Conservation (phyloP, 2,113 vertebrate genomes). For the Nipponia nippon region DNA sequence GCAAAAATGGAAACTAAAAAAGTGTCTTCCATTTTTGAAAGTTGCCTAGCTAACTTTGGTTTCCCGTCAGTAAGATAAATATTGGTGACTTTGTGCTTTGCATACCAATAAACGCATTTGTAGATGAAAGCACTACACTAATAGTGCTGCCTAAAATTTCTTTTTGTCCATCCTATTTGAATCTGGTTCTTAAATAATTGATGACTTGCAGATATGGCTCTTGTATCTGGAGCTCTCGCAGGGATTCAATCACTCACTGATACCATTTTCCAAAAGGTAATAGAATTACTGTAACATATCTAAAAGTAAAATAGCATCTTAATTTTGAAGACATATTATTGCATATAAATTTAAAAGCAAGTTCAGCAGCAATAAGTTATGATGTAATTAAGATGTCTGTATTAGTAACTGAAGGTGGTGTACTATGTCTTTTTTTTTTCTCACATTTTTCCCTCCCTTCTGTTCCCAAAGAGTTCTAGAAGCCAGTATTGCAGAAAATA, state of each 20-base stretch:
- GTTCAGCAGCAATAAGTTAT: not conserved
- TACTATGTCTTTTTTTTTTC: not conserved
- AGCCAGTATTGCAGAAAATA: constrained; percentile 98
- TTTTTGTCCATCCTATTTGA: not conserved
- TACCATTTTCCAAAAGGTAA: not conserved
- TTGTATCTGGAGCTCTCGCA: not conserved
- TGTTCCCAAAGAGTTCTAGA: constrained; percentile 87
- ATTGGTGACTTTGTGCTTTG: not conserved
- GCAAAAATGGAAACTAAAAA: not conserved
- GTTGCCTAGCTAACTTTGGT: not conserved
- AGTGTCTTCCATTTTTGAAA: not conserved
- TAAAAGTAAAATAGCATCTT: not conserved
- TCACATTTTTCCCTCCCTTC: constrained; percentile 17
- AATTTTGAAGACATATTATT: not conserved
- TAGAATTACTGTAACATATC: not conserved
- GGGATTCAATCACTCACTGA: not conserved
- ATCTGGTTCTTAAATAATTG: not conserved
- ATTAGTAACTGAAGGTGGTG: not conserved
- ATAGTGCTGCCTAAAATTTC: not conserved
- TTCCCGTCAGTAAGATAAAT: not conserved
- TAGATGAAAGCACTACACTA: not conserved
- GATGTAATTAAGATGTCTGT: not conserved
- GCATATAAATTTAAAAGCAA: not conserved
- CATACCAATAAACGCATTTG: not conserved
- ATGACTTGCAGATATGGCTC: not conserved